Evolutionary conservation across 2,888 invertebrate species (phyloP).

Genomic region (Clistopyga incitator): DNA sequence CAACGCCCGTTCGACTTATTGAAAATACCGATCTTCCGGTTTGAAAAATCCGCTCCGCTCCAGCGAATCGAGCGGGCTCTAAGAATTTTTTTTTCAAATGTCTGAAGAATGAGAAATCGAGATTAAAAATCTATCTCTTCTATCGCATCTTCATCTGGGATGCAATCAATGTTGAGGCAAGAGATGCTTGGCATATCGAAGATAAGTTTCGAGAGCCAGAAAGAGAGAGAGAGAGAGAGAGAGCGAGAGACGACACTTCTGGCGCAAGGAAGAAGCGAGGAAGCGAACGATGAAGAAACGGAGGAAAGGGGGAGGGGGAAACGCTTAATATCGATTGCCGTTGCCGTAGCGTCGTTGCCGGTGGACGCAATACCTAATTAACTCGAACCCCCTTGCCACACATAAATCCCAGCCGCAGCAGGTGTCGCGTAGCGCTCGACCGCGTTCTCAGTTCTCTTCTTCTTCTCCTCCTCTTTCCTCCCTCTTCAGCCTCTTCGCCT

Average conservation of each 20-base stretch:
- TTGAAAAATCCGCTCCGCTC: neutral
- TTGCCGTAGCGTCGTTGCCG: conserved; percentile 27
- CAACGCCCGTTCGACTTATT: neutral
- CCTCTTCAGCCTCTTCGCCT: conserved; percentile 9
- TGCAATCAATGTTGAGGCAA: neutral
- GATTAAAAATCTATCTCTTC: conserved; percentile 1
- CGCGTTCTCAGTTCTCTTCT: conserved; percentile 43
- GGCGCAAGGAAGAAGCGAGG: conserved; percentile 19
- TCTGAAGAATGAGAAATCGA: conserved; percentile 5
- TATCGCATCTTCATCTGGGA: conserved; percentile 10
- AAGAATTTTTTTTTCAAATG: neutral
- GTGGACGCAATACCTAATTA: conserved; percentile 58
- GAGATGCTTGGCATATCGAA: conserved; percentile 14
- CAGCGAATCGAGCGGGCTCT: neutral
- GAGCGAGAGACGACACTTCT: neutral
- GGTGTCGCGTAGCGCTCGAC: conserved; percentile 60
- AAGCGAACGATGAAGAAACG: conserved; percentile 3
- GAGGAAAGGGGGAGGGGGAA: neutral
- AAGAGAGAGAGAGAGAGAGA: neutral
- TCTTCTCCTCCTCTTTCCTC: neutral
- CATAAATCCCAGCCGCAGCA: conserved; percentile 64
- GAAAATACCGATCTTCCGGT: neutral
- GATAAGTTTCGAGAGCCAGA: neutral
- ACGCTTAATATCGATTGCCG: conserved; percentile 54
- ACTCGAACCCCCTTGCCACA: conserved; percentile 50